Evolutionary conservation across 2,797 vertebrate genomes (phyloP), one percentile per base, ranked within the genome.

Genomic region (Sebastolobus altivelis): DNA sequence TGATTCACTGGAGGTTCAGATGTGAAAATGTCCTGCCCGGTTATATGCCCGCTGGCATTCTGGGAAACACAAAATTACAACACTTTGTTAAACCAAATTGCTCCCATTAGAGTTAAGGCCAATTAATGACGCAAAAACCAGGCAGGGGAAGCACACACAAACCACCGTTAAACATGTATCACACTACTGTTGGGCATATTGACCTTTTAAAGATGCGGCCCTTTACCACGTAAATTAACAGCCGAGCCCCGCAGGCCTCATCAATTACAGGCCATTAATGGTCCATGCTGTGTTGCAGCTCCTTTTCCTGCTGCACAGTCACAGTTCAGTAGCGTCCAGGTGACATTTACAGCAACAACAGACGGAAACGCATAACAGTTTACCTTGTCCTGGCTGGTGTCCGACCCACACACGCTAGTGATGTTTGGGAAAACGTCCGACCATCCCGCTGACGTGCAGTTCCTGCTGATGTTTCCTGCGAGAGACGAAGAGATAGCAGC

Each of bases 391-490:
- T 96, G 95, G 63, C 77, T 80, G 1, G 87, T 37, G 69, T 94
- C 92, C 0, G 88, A 75, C 66, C 95, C 96, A 66, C 97, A 99
- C 0, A 94, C 96, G 1, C 94, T 96, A 71, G 89, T 81, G 77
- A 97, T 95, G 87, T 97, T 95, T 35, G 97, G 97, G 89, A 98
- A 98, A 11, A 94, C 94, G 4, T 97, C 95, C 0, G 97, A 96
- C 98, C 97, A 99, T 4, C 97, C 97, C 0, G 90, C 87, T 2
- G 90, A 89, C 0, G 97, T 97, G 88, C 98, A 99, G 81, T 96
- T 98, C 92, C 96, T 97, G 94, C 97, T 98, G 69, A 99, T 97
- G 90, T 97, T 97, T 77, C 97, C 97, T 98, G 4, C 60, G 88
- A 80, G 56, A 75, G 40, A 80, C 14, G 40, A 54, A 59, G 58